Base-by-base conservation (phyloP, 2,888 invertebrate genomes). In the Prenolepis imparis region DNA sequence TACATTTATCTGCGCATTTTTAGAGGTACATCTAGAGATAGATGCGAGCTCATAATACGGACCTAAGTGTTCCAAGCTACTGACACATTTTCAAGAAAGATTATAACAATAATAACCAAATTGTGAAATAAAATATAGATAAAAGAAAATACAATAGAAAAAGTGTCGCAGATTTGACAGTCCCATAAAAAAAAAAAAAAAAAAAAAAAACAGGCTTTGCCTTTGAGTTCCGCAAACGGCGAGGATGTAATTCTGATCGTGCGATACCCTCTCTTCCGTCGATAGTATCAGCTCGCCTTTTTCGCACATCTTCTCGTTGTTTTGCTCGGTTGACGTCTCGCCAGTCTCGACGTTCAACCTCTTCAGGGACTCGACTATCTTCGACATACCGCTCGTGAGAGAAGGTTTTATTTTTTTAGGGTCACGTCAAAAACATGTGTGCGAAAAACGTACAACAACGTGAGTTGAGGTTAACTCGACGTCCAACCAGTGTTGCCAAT, bases 211-310 rank as follows among this genome's bases (percentile, higher is more conserved):
- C 89, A 75, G 55, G 59, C 87, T 89, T 85, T 94, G 96, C 97
- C 95, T 95, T 84, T 93, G 93, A 75, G 96, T 96, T 3, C 95
- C 96, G 88, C 95, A 95, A 86, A 97, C 91, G 81, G 96, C 95
- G 64, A 97, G 95, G 73, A 97, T 95, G 91, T 97, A 97, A 3
- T 96, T 95, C 84, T 96, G 95, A 44, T 96, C 95, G 0, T 95
- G 89, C 0, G 96, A 95, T 48, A 96, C 95, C 0, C 95, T 95
- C 70, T 95, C 95, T 94, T 97, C 96, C 52, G 93, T 91, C 1
- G 83, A 93, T 83, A 91, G 84, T 1, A 70, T 84, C 59, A 93
- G 90, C 82, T 93, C 92, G 28, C 66, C 84, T 73, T 86, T 90
- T 67, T 75, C n/a, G 24, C n/a, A 15, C 6, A 4, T 5, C 2